Base-by-base conservation (phyloP, 2,113 vertebrate genomes). In the Syrrhaptes paradoxus region DNA sequence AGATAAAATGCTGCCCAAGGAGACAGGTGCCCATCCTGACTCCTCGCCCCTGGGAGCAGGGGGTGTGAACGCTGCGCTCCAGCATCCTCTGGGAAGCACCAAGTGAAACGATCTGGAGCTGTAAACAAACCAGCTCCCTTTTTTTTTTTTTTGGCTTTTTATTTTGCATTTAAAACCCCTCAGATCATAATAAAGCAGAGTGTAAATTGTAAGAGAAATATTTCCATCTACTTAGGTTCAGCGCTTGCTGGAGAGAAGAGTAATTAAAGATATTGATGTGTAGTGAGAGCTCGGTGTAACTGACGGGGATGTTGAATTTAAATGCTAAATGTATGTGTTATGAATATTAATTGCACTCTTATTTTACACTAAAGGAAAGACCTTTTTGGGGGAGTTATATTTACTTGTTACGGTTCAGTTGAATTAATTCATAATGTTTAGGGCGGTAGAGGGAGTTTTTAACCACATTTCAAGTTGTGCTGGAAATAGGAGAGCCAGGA, bases 201-300 rank as follows among this genome's bases (percentile, higher is more conserved):
- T 66, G 43, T 94, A 85, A 96, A 82, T 87, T 43, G 31, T 91
- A 85, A 89, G 93, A 89, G 91, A 87, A 97, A 94, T 94, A 94
- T 77, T 97, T 91, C 74, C 78, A 59, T 91, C 94, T 94, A 75
- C 94, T 91, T 38, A 73, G 75, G 87, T 85, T 87, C 91, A 70
- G 93, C 1, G 0, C 82, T 94, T 95, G 91, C 94, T 94, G 93
- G 89, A 91, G 87, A 96, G 89, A 91, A 89, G 89, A 94, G 94
- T 95, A 97, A 96, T 97, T 96, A 96, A 96, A 96, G 93, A 96
- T 95, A 91, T 54, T 95, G 94, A 95, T 89, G 84, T 93, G 67
- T 87, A 74, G 54, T 85, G 91, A 91, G 90, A 94, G 95, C 77
- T 88, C 7, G 57, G 63, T 71, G 74, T 90, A 91, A 90, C 80